A percentile compares a stretch with the other conserved stretches of the same genome.
Evolutionary conservation across 1,140 invertebrate species (phyloP).

Genomic region (Hylaeus anthracinus): DNA sequence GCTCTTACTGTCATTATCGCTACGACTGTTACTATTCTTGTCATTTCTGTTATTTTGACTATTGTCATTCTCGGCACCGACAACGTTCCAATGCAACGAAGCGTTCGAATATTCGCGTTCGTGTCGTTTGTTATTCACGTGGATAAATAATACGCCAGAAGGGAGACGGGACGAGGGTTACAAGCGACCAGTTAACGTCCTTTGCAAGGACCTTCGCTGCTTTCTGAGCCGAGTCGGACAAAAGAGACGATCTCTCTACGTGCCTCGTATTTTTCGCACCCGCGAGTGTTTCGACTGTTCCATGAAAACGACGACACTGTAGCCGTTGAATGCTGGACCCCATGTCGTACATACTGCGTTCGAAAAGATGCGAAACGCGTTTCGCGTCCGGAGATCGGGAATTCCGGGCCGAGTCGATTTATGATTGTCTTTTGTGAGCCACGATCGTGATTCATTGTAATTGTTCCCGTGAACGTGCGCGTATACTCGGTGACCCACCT

Average conservation of each 20-base stretch:
- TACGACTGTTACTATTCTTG: too few species aligned
- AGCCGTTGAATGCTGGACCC: background rate
- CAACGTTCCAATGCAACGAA: too few species aligned
- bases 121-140: background rate
- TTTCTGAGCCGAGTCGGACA: background rate
- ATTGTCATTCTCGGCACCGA: too few species aligned
- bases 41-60: too few species aligned
- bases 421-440: background rate
- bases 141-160: constrained; percentile 3
- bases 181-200: constrained; percentile 5
- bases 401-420: background rate
- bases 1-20: too few species aligned
- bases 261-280: constrained; percentile 8
- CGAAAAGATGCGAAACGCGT: background rate
- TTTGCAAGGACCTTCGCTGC: background rate
- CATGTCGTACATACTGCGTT: background rate
- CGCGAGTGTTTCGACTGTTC: background rate
- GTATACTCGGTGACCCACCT: too few species aligned
- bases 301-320: background rate
- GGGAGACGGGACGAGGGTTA: background rate
- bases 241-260: background rate
- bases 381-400: background rate
- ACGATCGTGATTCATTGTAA: too few species aligned
- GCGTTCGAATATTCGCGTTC: too few species aligned
- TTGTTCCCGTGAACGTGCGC: too few species aligned